Percentiles rank a stretch among this genome's conserved stretches.
Conservation (phyloP, 2,113 vertebrate genomes). For the Rhinopomastus cyanomelas region DNA sequence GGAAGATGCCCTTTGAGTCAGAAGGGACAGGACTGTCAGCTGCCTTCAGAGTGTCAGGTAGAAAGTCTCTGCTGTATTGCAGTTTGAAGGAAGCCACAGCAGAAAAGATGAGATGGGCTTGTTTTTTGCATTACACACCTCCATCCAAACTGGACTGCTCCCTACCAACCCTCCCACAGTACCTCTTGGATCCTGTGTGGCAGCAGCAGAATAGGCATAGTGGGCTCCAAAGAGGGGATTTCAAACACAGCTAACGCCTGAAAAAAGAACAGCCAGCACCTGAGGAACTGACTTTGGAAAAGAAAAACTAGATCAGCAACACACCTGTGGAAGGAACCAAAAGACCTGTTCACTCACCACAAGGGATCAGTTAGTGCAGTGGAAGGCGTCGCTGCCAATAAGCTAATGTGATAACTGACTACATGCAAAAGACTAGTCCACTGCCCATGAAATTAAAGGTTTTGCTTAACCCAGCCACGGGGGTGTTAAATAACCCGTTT, state of each 20-base stretch:
- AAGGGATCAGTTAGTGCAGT: neutral
- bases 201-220: neutral
- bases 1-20: neutral
- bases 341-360: neutral
- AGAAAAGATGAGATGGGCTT: neutral
- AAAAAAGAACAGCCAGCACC: neutral
- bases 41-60: neutral
- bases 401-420: neutral
- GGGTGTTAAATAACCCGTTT: neutral
- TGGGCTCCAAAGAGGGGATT: neutral
- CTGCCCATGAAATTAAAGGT: neutral
- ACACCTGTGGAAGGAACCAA: neutral
- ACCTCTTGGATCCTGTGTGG: neutral
- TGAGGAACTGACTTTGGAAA: neutral
- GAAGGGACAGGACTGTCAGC: neutral
- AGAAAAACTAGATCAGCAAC: neutral
- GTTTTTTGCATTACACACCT: neutral
- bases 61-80: neutral
- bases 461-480: conserved; percentile 26
- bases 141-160: neutral
- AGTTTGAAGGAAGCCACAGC: neutral
- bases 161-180: neutral
- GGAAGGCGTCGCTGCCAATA: neutral
- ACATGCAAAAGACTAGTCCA: neutral
- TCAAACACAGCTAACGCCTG: neutral